Evolutionary conservation across 2,797 vertebrate genomes (phyloP).

Genomic region (Hafferia zeledoni): DNA sequence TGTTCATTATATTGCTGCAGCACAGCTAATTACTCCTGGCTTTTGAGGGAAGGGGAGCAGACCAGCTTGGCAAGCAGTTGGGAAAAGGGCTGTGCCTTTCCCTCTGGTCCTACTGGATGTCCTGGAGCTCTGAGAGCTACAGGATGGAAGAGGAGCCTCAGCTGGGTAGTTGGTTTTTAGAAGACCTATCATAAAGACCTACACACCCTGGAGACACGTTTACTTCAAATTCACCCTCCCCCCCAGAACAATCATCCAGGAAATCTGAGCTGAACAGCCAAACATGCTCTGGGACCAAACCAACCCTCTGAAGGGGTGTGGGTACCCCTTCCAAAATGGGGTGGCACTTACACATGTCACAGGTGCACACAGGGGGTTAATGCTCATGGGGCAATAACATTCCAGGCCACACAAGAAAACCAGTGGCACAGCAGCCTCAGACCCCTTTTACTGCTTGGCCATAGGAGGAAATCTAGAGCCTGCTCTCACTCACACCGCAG

Average conservation of each 20-base stretch:
- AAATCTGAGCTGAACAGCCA: background rate
- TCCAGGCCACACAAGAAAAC: background rate
- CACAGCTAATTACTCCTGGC: slow-evolving; percentile 19
- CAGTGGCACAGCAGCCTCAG: background rate
- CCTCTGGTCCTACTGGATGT: background rate
- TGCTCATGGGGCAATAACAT: fast-evolving
- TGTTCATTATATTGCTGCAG: background rate
- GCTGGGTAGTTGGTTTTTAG: background rate
- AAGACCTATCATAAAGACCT: background rate
- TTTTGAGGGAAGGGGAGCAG: background rate
- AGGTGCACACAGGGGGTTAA: background rate
- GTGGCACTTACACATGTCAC: background rate
- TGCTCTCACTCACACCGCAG: background rate
- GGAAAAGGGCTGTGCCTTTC: background rate
- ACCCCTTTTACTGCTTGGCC: background rate
- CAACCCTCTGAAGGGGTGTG: background rate
- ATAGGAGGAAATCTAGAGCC: background rate
- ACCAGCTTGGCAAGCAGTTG: background rate
- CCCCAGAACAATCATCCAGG: background rate
- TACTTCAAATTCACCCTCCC: background rate
- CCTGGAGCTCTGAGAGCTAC: background rate
- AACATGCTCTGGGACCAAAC: background rate
- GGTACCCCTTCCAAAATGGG: background rate
- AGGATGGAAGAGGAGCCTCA: background rate
- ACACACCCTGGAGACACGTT: fast-evolving